Evolutionary conservation across 2,797 vertebrate species (phyloP).

Genomic region (Otus scops): DNA sequence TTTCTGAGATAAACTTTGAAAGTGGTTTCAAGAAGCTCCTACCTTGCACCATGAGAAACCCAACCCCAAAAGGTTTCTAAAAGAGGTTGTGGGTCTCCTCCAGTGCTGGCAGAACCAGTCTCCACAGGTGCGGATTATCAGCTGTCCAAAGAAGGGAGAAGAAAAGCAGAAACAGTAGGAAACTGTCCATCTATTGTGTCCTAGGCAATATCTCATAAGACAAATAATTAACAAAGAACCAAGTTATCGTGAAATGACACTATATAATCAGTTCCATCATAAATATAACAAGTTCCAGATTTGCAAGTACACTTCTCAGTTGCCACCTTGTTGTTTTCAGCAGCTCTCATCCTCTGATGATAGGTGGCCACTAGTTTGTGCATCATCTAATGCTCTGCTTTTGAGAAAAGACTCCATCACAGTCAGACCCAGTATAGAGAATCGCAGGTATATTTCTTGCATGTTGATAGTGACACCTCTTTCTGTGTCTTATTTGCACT

Average conservation of each 20-base stretch:
- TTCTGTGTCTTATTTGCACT: not conserved
- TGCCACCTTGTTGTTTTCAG: not conserved
- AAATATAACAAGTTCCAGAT: conserved; percentile 8
- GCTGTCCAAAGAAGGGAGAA: not conserved
- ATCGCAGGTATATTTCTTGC: not conserved
- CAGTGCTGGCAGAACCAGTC: not conserved
- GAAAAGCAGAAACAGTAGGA: not conserved
- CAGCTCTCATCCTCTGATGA: not conserved
- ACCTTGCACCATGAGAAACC: not conserved
- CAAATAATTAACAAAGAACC: not conserved
- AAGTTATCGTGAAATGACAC: not conserved
- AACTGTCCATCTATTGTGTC: not conserved
- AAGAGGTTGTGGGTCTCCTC: not conserved
- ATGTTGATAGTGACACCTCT: not conserved
- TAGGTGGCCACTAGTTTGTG: not conserved
- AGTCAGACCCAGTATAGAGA: not conserved
- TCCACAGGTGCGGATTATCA: not conserved
- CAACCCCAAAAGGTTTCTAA: not conserved
- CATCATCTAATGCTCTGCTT: not conserved
- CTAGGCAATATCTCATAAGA: not conserved
- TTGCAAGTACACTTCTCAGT: not conserved
- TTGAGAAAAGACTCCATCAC: not conserved
- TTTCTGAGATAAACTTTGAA: not conserved
- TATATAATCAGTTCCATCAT: not conserved
- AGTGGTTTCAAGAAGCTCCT: not conserved